Percentiles rank a stretch among this genome's conserved stretches.
phyloP scores from a whole-genome alignment of 2,797 vertebrate species.

The Poeciliopsis presidionis region DNA sequence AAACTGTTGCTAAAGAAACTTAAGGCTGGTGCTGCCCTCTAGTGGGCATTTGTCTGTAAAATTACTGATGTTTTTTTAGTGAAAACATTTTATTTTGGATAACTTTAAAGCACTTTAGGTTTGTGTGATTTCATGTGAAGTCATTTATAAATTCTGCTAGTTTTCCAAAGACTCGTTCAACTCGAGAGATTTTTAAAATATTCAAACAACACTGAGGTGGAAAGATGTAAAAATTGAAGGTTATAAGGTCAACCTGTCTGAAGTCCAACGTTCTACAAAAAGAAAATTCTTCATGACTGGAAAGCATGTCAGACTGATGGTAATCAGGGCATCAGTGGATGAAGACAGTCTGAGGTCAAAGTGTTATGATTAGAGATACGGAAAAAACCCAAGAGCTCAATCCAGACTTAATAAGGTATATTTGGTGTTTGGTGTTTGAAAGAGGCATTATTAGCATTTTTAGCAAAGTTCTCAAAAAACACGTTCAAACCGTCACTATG shows the following conservation, averaged over 20 bases:
- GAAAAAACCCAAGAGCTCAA: neutral
- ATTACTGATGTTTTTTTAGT: neutral
- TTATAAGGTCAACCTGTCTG: neutral
- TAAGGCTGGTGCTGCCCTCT: slow-evolving; percentile 6
- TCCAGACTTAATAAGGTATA: neutral
- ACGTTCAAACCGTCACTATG: too few relatives aligned
- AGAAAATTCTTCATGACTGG: neutral
- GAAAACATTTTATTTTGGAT: neutral
- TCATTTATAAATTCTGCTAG: neutral
- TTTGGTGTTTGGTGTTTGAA: neutral
- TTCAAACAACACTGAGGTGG: neutral
- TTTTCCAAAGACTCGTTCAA: neutral
- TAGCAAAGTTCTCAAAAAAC: too few relatives aligned
- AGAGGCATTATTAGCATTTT: neutral
- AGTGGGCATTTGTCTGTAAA: neutral
- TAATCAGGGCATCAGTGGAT: neutral
- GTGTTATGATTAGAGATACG: neutral
- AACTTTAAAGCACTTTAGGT: neutral
- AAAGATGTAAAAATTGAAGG: neutral
- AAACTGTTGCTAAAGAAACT: neutral
- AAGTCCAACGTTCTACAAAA: neutral
- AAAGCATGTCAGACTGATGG: neutral
- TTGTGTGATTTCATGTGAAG: neutral
- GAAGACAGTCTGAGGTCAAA: neutral
- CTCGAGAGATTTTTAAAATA: too few relatives aligned